These are phyloP conservation scores for Vanessa cardui DNA, from an alignment of 2,888 invertebrate genomes.

Conservation along the genomic window DNA sequence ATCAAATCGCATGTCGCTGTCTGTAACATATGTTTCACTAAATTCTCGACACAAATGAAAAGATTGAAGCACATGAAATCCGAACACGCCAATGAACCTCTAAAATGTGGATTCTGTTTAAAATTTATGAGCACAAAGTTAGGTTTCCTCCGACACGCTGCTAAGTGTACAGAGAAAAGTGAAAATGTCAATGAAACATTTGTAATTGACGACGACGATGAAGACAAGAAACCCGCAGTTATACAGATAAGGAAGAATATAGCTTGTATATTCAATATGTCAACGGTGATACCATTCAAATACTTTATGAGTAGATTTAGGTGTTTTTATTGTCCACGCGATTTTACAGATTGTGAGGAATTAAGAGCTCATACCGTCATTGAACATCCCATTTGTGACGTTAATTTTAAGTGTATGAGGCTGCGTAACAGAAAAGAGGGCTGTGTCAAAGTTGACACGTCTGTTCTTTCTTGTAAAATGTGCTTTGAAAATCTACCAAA, in stretches of 20 bases:
- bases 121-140: conserved; percentile 59
- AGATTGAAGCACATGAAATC: conserved; percentile 63
- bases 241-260: conserved; percentile 59
- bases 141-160: conserved; percentile 60
- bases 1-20: conserved; percentile 56
- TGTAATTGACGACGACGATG: conserved; percentile 42
- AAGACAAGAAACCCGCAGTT: conserved; percentile 48
- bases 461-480: conserved; percentile 59
- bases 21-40: conserved; percentile 65
- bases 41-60: conserved; percentile 56
- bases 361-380: conserved; percentile 60
- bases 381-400: conserved; percentile 65
- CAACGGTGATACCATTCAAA: conserved; percentile 70
- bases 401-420: conserved; percentile 58
- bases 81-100: conserved; percentile 52
- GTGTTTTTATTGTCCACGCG: conserved; percentile 70
- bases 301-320: conserved; percentile 63
- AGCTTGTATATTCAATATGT: conserved; percentile 64
- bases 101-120: conserved; percentile 62
- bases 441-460: conserved; percentile 62
- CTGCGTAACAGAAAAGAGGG: conserved; percentile 53
- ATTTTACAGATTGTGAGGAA: conserved; percentile 58
- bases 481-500: conserved; percentile 52
- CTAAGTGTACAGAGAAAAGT: conserved; percentile 50
- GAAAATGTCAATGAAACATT: conserved; percentile 40